A percentile compares a stretch with the other conserved stretches of the same genome.
These are phyloP conservation scores for Rhinoderma darwinii DNA, from an alignment of 2,113 vertebrate genomes.

Conservation along the genomic window DNA sequence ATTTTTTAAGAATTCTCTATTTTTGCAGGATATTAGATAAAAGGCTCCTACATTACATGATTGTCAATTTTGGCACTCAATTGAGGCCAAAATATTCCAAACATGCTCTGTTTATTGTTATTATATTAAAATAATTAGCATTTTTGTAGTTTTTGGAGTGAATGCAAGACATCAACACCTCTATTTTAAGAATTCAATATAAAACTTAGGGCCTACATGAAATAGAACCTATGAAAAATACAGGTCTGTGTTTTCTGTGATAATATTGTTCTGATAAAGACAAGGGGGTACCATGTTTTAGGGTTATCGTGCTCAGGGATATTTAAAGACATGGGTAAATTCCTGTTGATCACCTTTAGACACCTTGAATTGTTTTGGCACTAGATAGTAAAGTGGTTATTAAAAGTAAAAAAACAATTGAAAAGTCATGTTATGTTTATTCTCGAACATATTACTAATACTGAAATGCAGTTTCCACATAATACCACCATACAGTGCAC, in stretches of 20 bases:
- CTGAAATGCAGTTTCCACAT: too few relatives aligned
- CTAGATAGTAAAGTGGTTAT: too few relatives aligned
- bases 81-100: constrained; percentile 6
- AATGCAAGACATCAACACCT: background rate
- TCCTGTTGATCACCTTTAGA: background rate
- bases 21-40: background rate
- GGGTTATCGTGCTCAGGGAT: background rate
- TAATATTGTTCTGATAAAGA: background rate
- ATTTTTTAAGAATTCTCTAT: background rate
- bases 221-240: background rate
- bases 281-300: background rate
- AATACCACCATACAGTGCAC: too few relatives aligned
- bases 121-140: background rate
- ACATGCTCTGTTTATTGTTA: constrained; percentile 1
- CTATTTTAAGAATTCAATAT: background rate
- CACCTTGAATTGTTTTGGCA: background rate
- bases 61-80: constrained; percentile 6
- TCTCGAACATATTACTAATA: too few relatives aligned
- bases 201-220: background rate
- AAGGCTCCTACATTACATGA: background rate
- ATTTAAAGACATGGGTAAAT: background rate
- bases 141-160: background rate
- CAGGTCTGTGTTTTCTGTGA: background rate
- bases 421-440: too few relatives aligned
- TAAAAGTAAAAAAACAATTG: too few relatives aligned